These are phyloP conservation scores for Hofmannophila pseudospretella DNA, from an alignment of 2,888 invertebrate species.

Conservation along the genomic window DNA sequence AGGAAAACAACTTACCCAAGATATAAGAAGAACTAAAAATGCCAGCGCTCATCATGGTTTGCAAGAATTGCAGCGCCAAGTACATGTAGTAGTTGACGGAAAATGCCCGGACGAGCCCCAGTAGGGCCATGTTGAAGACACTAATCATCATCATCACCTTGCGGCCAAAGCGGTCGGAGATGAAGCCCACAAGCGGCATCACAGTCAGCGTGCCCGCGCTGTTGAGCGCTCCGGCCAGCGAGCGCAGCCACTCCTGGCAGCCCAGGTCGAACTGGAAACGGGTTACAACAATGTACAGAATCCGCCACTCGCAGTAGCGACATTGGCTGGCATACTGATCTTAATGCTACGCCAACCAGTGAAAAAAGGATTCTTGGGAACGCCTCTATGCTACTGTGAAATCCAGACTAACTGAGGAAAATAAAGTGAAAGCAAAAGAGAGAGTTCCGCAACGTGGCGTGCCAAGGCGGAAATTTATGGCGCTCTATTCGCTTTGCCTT, in stretches of 20 bases:
- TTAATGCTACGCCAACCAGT: too few relatives aligned
- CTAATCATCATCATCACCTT: constrained; percentile 66
- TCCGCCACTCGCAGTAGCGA: too few relatives aligned
- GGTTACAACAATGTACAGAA: too few relatives aligned
- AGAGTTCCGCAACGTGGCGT: too few relatives aligned
- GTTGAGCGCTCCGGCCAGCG: constrained; percentile 83
- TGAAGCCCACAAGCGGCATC: constrained; percentile 81
- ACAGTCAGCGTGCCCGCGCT: constrained; percentile 84
- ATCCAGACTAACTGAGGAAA: too few relatives aligned
- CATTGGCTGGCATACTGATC: too few relatives aligned
- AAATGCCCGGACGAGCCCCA: constrained; percentile 75
- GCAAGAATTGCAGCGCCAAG: constrained; percentile 69
- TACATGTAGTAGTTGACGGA: constrained; percentile 77
- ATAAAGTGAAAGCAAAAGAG: too few relatives aligned
- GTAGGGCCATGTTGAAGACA: constrained; percentile 56
- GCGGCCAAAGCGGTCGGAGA: constrained; percentile 82
- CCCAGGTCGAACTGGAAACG: constrained; percentile 77
- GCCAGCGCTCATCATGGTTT: constrained; percentile 71
- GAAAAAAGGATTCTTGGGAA: too few relatives aligned
- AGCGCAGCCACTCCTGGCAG: constrained; percentile 83
- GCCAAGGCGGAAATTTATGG: too few relatives aligned
- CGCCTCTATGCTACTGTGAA: too few relatives aligned
- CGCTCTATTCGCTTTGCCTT: too few relatives aligned
- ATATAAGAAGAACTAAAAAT: constrained; percentile 72
- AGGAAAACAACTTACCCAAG: constrained; percentile 38